These are phyloP conservation scores for Scaptomyza polygonia DNA, from an alignment of 2,888 invertebrate species.

Conservation along the genomic window DNA sequence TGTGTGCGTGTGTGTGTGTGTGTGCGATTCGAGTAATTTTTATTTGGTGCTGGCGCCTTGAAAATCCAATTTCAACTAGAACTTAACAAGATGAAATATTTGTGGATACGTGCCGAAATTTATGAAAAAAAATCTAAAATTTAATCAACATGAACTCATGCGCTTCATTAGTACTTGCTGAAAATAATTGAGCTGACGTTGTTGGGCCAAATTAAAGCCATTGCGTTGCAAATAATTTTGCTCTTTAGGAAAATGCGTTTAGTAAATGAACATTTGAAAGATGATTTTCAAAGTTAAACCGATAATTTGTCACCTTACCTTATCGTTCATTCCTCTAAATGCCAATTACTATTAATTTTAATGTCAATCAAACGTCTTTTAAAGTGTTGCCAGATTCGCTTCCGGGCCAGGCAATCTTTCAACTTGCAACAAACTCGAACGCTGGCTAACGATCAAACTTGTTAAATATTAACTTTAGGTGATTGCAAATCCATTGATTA, in stretches of 20 bases:
- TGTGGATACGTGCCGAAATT: slow-evolving; percentile 47
- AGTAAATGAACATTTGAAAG: too few species aligned
- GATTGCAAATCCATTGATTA: slow-evolving; percentile 13
- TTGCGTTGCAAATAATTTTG: background rate
- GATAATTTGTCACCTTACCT: background rate
- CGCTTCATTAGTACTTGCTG: slow-evolving; percentile 32
- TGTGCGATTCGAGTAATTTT: slow-evolving; percentile 19
- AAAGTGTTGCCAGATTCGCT: background rate
- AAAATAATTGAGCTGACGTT: slow-evolving; percentile 26
- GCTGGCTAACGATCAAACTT: background rate
- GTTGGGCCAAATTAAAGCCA: slow-evolving; percentile 12
- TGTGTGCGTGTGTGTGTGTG: slow-evolving; percentile 5
- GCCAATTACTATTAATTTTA: background rate
- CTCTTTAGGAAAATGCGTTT: background rate
- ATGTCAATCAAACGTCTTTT: background rate
- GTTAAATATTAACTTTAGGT: slow-evolving; percentile 1
- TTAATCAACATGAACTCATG: slow-evolving; percentile 17
- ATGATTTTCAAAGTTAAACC: background rate
- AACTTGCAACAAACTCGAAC: background rate
- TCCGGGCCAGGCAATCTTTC: background rate
- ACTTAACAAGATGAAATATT: slow-evolving; percentile 42
- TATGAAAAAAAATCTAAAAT: slow-evolving; percentile 32
- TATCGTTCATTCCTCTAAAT: too few species aligned
- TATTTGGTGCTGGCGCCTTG: slow-evolving; percentile 23
- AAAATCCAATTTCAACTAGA: slow-evolving; percentile 46